Evolutionary conservation across 2,113 vertebrate species (phyloP).

Genomic region (Marcusenius ussheri): DNA sequence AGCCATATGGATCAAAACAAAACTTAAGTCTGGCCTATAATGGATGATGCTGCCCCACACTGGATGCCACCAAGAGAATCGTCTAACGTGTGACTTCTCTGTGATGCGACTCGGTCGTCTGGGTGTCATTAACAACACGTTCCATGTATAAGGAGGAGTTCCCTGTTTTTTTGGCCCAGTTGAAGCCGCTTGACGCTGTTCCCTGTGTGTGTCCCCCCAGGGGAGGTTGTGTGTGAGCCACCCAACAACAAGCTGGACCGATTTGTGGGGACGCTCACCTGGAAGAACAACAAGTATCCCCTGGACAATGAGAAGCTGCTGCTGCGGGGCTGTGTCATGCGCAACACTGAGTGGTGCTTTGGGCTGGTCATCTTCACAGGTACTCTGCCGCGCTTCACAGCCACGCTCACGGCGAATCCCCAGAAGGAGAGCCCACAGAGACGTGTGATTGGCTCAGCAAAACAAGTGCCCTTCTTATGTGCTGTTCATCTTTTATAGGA

Average conservation of each 20-base stretch:
- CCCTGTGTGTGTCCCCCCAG: conserved; percentile 33
- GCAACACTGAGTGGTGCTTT: conserved; percentile 68
- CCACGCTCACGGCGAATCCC: background rate
- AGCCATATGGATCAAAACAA: background rate
- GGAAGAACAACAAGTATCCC: conserved; percentile 55
- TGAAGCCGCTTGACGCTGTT: background rate
- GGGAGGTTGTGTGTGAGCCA: conserved; percentile 59
- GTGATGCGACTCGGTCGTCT: background rate
- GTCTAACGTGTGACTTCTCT: background rate
- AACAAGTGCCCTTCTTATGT: background rate
- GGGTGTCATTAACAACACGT: background rate
- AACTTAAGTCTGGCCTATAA: background rate
- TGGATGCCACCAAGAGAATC: background rate
- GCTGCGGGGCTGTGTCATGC: conserved; percentile 61
- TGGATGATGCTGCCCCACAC: background rate
- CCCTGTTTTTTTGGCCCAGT: background rate
- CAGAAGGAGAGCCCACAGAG: background rate
- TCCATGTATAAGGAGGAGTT: background rate
- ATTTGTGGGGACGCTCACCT: conserved; percentile 56
- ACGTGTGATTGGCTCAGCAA: background rate
- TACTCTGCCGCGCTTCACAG: conserved; percentile 24
- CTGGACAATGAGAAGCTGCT: conserved; percentile 63
- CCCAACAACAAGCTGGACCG: conserved; percentile 65
- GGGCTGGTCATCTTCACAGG: conserved; percentile 67
- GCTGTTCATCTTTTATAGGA: background rate